Evolutionary conservation across 2,888 invertebrate genomes (phyloP).

Genomic region (Corbicula japonica): DNA sequence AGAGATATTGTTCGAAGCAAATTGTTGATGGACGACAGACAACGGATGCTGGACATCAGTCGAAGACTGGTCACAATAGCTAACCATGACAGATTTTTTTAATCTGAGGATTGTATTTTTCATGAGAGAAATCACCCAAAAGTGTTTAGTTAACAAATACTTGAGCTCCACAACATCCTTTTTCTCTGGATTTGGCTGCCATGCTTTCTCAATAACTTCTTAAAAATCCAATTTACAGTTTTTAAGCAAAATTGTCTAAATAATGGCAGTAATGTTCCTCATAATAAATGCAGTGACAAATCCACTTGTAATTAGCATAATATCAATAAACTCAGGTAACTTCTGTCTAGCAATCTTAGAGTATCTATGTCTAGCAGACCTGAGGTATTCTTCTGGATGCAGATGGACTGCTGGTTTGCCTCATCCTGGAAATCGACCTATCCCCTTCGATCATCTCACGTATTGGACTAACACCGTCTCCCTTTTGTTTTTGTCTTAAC

Average conservation of each 20-base stretch:
- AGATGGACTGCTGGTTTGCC: conserved; percentile 13
- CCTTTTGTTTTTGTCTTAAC: conserved; percentile 92
- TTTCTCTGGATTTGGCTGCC: background rate
- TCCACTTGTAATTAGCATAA: background rate
- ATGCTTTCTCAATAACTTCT: background rate
- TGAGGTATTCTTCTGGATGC: conserved; percentile 10
- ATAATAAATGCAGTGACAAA: background rate
- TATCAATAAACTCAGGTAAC: background rate
- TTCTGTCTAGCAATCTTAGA: no score
- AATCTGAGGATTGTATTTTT: no score
- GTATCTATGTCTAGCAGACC: no score
- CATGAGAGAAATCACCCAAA: no score
- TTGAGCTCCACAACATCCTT: no score
- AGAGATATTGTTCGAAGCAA: no score
- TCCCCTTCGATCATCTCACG: conserved; percentile 20
- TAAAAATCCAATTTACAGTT: background rate
- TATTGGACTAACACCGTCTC: conserved; percentile 58
- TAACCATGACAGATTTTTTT: no score
- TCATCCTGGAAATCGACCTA: conserved; percentile 5
- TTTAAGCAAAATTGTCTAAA: background rate
- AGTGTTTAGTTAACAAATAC: no score
- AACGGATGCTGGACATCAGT: no score
- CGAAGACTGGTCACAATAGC: no score
- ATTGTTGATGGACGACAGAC: no score
- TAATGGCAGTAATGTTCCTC: background rate